phyloP scores from a whole-genome alignment of 2,113 vertebrate species.

The Cavia aperea region DNA sequence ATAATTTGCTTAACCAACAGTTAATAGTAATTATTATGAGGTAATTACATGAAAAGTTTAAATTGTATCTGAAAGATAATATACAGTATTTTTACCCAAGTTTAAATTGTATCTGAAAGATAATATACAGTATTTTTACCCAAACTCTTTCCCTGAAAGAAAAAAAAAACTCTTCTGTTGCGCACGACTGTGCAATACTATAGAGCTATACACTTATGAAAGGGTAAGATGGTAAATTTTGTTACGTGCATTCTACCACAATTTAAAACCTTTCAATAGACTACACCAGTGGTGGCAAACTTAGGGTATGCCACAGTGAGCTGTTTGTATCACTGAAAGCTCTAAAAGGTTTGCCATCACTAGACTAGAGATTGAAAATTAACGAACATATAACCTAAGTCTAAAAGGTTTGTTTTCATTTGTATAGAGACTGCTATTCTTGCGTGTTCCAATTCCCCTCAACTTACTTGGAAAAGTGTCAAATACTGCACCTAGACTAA shows the following conservation, averaged over 20 bases:
- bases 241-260: not conserved
- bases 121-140: not conserved
- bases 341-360: not conserved
- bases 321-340: no score
- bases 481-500: not conserved
- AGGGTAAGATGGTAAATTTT: not conserved
- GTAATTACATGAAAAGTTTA: not conserved
- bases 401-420: conserved; percentile 25
- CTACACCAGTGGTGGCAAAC: not conserved
- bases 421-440: not conserved
- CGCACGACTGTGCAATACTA: not conserved
- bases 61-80: conserved; percentile 23
- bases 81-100: not conserved
- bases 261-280: not conserved
- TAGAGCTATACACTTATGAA: conserved; percentile 6
- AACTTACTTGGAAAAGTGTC: not conserved
- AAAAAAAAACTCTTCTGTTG: conserved; percentile 11
- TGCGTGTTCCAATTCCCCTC: not conserved
- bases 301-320: not conserved
- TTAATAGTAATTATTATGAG: not conserved
- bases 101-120: conserved; percentile 20
- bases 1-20: not conserved
- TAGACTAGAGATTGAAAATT: not conserved
- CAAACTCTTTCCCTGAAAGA: not conserved
- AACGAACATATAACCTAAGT: not conserved